Percentiles rank a stretch among this genome's conserved stretches.
Conservation (phyloP, 1,140 invertebrate genomes). For the Drosophila kanapiae region DNA sequence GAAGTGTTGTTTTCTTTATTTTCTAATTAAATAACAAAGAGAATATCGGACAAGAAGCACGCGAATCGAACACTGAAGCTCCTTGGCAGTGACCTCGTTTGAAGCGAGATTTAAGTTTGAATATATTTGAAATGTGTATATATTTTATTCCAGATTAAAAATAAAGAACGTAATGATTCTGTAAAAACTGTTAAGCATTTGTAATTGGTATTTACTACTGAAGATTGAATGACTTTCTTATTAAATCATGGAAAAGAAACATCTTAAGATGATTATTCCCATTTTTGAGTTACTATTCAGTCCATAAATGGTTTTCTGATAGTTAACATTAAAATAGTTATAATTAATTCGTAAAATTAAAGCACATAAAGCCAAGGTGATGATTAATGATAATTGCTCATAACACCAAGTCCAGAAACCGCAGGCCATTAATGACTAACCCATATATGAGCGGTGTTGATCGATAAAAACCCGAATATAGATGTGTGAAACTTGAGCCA, state of each 20-base stretch:
- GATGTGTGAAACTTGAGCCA: conserved; percentile 1
- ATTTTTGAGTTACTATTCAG: background rate
- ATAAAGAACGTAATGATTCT: background rate
- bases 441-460: conserved; percentile 13
- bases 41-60: conserved; percentile 35
- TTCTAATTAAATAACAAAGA: conserved; percentile 20
- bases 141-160: background rate
- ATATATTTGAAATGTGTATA: background rate
- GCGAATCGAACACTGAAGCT: conserved; percentile 29
- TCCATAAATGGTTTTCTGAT: background rate
- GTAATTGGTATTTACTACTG: background rate
- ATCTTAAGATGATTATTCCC: too few species aligned
- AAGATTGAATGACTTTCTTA: background rate
- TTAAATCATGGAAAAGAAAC: too few species aligned
- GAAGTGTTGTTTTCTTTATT: conserved; percentile 24
- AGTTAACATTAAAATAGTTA: background rate
- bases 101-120: background rate
- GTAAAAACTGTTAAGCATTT: background rate
- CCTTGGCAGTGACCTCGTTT: conserved; percentile 13
- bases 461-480: conserved; percentile 13
- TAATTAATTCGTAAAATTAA: conserved; percentile 2
- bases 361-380: background rate
- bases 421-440: conserved; percentile 22
- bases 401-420: conserved; percentile 25
- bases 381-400: conserved; percentile 32